phyloP scores from a whole-genome alignment of 2,113 vertebrate species.

The Rhagologus leucostigma region DNA sequence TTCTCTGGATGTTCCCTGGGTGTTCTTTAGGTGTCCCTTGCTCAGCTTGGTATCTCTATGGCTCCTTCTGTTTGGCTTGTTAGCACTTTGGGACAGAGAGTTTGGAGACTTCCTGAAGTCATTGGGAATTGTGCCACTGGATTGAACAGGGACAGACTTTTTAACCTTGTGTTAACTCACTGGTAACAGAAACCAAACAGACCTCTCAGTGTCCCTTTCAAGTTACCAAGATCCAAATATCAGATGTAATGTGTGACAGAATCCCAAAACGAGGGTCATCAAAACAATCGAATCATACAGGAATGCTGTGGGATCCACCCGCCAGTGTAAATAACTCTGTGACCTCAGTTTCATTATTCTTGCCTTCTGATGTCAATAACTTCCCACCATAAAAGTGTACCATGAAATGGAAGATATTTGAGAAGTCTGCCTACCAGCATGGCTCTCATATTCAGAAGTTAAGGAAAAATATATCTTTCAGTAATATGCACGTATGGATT shows the following conservation, averaged over 20 bases:
- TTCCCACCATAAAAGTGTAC: conserved; percentile 46
- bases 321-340: conserved; percentile 56
- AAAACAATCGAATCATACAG: conserved; percentile 52
- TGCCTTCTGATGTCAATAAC: conserved; percentile 44
- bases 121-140: not conserved
- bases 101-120: conserved; percentile 13
- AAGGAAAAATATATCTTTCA: not conserved
- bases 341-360: conserved; percentile 55
- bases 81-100: not conserved
- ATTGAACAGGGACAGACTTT: not conserved
- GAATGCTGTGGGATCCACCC: conserved; percentile 53
- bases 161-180: conserved; percentile 17
- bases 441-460: not conserved
- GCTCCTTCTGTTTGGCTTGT: not conserved
- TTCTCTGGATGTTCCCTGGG: not conserved
- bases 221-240: conserved; percentile 44
- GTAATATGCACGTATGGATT: not conserved
- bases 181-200: conserved; percentile 33
- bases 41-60: not conserved
- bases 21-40: not conserved
- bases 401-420: conserved; percentile 37
- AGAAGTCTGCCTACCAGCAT: conserved; percentile 7
- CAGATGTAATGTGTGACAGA: conserved; percentile 50
- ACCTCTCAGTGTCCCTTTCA: conserved; percentile 34
- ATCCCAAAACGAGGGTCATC: conserved; percentile 52